Conservation (phyloP, 2,797 vertebrate species). For the Microchirus variegatus region DNA sequence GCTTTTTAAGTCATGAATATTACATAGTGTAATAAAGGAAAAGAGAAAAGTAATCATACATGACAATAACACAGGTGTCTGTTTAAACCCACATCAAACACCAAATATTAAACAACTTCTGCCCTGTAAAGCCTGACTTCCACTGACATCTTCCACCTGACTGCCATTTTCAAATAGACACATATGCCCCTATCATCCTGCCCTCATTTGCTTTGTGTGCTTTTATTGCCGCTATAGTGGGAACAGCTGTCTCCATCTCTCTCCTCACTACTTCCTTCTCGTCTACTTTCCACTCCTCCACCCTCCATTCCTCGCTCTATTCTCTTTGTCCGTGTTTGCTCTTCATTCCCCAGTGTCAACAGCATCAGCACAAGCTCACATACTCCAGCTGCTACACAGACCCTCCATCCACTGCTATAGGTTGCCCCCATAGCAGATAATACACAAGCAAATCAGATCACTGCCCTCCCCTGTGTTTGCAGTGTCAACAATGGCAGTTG, state of each 20-base stretch:
- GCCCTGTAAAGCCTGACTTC: slow-evolving; percentile 32
- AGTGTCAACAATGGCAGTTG: slow-evolving; percentile 53
- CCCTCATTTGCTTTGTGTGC: slow-evolving; percentile 56
- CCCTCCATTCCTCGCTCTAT: slow-evolving; percentile 29
- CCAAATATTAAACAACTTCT: slow-evolving; percentile 28
- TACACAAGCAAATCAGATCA: slow-evolving; percentile 64
- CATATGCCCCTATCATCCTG: slow-evolving; percentile 48
- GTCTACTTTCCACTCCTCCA: slow-evolving; percentile 31
- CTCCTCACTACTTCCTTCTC: slow-evolving; percentile 40
- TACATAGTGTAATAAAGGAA: neutral
- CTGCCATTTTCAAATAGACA: slow-evolving; percentile 50
- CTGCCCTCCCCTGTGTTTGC: slow-evolving; percentile 58
- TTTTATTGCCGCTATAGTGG: slow-evolving; percentile 63
- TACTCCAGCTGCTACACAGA: slow-evolving; percentile 70
- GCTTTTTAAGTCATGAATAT: neutral
- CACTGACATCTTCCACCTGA: slow-evolving; percentile 35
- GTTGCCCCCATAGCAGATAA: slow-evolving; percentile 46
- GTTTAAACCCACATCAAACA: slow-evolving; percentile 30
- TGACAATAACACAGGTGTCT: slow-evolving; percentile 15
- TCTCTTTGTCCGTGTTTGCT: slow-evolving; percentile 70
- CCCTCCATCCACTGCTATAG: slow-evolving; percentile 28
- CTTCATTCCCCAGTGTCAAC: slow-evolving; percentile 71
- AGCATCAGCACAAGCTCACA: slow-evolving; percentile 57
- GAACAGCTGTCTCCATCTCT: slow-evolving; percentile 67
- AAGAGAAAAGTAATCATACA: slow-evolving; percentile 2